phyloP scores from a whole-genome alignment of 1,140 invertebrate genomes.

The Antheraea mylitta region DNA sequence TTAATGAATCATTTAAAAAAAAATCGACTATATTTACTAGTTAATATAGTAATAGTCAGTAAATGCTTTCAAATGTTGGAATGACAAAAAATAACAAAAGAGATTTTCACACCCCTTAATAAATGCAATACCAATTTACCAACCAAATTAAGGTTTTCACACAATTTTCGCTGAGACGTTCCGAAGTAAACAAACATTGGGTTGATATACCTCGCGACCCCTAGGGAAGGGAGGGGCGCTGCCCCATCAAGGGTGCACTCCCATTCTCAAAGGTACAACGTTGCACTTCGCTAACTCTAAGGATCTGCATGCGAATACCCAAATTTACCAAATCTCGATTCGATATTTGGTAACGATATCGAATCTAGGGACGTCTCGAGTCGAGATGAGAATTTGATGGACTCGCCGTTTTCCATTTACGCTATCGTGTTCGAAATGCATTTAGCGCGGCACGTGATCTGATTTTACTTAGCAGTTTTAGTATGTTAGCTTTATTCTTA shows the following conservation, averaged over 20 bases:
- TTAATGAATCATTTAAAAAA: too few species aligned
- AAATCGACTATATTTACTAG: too few species aligned
- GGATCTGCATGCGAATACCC: conserved; percentile 45
- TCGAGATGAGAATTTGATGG: conserved; percentile 39
- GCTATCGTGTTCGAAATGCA: conserved; percentile 32
- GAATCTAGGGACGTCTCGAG: conserved; percentile 25
- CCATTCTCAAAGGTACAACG: conserved; percentile 29
- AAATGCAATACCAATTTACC: conserved; percentile 17
- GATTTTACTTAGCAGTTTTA: background rate
- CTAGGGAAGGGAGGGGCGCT: conserved; percentile 10
- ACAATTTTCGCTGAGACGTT: conserved; percentile 26
- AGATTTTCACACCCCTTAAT: background rate
- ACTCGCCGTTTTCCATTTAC: conserved; percentile 27
- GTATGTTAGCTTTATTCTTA: background rate
- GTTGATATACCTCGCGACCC: conserved; percentile 10
- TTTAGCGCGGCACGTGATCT: conserved; percentile 32
- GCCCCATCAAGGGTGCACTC: conserved; percentile 21
- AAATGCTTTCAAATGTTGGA: background rate
- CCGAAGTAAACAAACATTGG: conserved; percentile 33
- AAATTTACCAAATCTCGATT: conserved; percentile 43
- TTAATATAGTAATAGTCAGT: too few species aligned
- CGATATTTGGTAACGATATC: conserved; percentile 35
- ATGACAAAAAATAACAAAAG: background rate
- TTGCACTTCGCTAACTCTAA: conserved; percentile 31
- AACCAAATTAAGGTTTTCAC: conserved; percentile 27